These are phyloP conservation scores for Cyclophora albipunctata DNA, from an alignment of 2,888 invertebrate species.

Conservation along the genomic window DNA sequence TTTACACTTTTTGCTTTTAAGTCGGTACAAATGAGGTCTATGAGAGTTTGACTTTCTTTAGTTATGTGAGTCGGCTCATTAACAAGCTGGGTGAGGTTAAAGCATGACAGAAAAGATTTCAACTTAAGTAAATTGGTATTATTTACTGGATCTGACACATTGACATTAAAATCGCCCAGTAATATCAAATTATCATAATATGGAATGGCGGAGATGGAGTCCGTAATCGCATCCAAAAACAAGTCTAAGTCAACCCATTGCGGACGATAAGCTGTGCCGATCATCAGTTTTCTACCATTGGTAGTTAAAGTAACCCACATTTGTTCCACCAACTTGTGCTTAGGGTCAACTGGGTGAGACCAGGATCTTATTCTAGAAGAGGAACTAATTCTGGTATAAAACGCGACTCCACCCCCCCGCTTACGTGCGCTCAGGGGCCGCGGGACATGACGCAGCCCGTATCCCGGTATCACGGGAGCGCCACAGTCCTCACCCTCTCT, in stretches of 20 bases:
- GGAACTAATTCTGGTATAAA: conserved; percentile 3
- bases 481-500: neutral
- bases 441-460: neutral
- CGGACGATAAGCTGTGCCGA: conserved; percentile 12
- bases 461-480: neutral
- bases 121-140: neutral
- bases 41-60: neutral
- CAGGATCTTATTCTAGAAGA: neutral
- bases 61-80: conserved; percentile 2
- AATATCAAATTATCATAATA: conserved; percentile 4
- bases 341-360: neutral
- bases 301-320: conserved; percentile 7
- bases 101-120: neutral
- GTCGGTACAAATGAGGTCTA: conserved; percentile 1
- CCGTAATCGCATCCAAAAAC: conserved; percentile 8
- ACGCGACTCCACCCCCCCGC: conserved; percentile 15
- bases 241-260: conserved; percentile 6
- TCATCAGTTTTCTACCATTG: neutral
- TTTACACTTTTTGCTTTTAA: neutral
- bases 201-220: conserved; percentile 1
- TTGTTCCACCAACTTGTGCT: conserved; percentile 1
- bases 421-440: neutral
- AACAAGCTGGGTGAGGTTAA: neutral
- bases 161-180: neutral
- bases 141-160: conserved; percentile 3